These are phyloP conservation scores for Bicyclus anynana DNA, from an alignment of 1,140 invertebrate genomes.

Conservation along the genomic window DNA sequence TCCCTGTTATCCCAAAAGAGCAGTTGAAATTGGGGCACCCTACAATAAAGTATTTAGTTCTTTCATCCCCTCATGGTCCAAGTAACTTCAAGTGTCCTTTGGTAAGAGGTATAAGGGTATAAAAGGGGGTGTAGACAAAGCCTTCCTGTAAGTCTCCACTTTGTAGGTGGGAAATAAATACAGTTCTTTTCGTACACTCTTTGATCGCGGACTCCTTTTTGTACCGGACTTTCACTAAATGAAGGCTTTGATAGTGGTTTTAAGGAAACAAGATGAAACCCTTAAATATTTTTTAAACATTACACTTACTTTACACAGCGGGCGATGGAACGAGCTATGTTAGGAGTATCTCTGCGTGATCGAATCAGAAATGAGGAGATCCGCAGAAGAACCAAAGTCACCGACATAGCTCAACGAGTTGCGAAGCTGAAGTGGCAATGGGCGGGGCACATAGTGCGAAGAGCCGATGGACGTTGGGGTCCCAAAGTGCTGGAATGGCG, in stretches of 20 bases:
- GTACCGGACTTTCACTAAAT: not conserved
- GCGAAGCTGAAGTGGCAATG: too few relatives aligned
- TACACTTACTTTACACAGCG: too few relatives aligned
- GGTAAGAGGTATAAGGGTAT: not conserved
- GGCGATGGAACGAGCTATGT: too few relatives aligned
- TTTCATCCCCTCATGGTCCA: not conserved
- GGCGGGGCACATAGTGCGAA: too few relatives aligned
- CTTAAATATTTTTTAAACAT: not conserved
- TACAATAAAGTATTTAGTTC: not conserved
- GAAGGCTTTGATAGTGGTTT: not conserved
- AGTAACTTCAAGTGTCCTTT: slow-evolving; percentile 3
- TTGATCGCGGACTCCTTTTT: not conserved
- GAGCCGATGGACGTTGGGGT: too few relatives aligned
- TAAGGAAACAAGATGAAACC: not conserved
- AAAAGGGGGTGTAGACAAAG: not conserved
- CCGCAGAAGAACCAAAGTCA: too few relatives aligned
- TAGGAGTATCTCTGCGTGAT: too few relatives aligned
- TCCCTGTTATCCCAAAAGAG: not conserved
- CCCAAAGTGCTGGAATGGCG: too few relatives aligned
- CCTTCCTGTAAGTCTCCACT: not conserved
- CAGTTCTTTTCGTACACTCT: not conserved
- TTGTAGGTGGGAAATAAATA: not conserved
- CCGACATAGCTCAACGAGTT: too few relatives aligned
- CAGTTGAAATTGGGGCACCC: not conserved
- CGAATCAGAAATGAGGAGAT: too few relatives aligned